Evolutionary conservation across 2,113 vertebrate species (phyloP).

Genomic region (Aegithalos caudatus): DNA sequence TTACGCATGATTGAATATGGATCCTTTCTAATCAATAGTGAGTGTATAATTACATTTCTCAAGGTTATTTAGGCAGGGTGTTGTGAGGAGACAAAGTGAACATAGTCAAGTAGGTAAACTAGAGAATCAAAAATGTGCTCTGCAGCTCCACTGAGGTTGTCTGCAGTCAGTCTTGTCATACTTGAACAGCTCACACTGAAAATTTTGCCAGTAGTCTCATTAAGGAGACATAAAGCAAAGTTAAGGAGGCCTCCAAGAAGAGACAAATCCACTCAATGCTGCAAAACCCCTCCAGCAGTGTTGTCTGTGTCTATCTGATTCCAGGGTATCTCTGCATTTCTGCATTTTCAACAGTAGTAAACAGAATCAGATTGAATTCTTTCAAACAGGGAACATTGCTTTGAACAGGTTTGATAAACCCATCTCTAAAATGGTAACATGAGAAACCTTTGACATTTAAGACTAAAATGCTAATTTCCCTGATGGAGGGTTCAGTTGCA

Average conservation of each 20-base stretch:
- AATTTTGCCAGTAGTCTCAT: conserved; percentile 17
- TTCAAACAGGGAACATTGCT: background rate
- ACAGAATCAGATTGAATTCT: background rate
- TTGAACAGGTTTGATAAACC: background rate
- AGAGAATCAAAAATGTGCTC: background rate
- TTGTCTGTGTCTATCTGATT: background rate
- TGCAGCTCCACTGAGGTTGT: background rate
- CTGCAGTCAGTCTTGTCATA: background rate
- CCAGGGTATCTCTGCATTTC: background rate
- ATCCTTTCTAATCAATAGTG: conserved; percentile 65
- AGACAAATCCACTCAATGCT: background rate
- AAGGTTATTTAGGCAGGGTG: conserved; percentile 63
- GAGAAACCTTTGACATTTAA: background rate
- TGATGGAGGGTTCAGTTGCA: background rate
- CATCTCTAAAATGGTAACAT: background rate
- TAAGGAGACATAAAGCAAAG: background rate
- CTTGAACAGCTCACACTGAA: background rate
- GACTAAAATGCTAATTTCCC: background rate
- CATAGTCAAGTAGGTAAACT: background rate
- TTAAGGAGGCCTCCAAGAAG: background rate
- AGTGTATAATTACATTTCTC: conserved; percentile 61
- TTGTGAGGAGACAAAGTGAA: conserved; percentile 19
- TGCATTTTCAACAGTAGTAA: background rate
- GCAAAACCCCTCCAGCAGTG: background rate
- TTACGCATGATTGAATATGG: conserved; percentile 68